phyloP scores from a whole-genome alignment of 2,888 invertebrate species.

The Mesorhabditis spiculigera region DNA sequence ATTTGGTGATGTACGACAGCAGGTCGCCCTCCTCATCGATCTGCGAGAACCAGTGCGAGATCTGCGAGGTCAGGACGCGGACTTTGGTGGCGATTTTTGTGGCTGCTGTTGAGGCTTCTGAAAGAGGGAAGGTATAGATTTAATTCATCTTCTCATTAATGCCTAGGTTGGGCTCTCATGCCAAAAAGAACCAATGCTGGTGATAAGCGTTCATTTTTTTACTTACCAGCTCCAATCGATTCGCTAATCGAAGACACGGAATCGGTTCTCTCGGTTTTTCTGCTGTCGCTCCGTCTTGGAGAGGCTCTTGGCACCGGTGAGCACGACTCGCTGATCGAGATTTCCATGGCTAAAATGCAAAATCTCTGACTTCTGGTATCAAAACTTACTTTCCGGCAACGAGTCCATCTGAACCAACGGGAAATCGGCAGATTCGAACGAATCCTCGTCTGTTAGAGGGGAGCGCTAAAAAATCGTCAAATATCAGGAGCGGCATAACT shows the following conservation, averaged over 20 bases:
- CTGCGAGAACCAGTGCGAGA: conserved; percentile 3
- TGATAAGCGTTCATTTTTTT: not conserved
- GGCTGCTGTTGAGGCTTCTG: conserved; percentile 1
- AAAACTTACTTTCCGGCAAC: conserved; percentile 45
- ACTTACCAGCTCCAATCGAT: not conserved
- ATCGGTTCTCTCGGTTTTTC: not conserved
- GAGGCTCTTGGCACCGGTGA: not conserved
- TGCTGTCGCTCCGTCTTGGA: not conserved
- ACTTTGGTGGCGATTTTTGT: not conserved
- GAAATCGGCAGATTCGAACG: not conserved
- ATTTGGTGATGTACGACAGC: not conserved
- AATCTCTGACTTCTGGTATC: not conserved
- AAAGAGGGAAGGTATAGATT: too few relatives aligned
- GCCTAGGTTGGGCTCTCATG: not conserved
- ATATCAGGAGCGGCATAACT: too few relatives aligned
- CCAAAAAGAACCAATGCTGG: too few relatives aligned
- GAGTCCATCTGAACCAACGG: conserved; percentile 50
- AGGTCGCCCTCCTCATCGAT: not conserved
- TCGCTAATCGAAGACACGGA: not conserved
- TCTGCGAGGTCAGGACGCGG: not conserved
- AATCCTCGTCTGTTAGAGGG: not conserved
- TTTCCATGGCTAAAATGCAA: not conserved
- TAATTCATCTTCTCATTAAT: not conserved
- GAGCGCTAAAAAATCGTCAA: too few relatives aligned
- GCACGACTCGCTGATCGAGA: not conserved